phyloP scores from a whole-genome alignment of 2,888 invertebrate species.

The Cataglyphis livida region DNA sequence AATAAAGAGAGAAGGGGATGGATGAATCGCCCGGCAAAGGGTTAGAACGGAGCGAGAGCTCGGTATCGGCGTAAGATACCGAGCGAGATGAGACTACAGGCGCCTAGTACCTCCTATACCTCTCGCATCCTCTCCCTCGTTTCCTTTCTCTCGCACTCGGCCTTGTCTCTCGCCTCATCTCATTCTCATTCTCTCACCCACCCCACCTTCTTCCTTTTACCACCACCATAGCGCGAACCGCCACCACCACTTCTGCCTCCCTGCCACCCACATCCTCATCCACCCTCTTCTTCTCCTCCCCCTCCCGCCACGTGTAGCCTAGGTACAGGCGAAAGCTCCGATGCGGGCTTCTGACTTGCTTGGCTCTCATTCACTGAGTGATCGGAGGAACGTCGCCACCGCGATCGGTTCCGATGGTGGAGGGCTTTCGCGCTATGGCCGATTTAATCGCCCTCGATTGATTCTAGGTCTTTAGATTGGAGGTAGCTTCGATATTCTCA shows the following conservation, averaged over 20 bases:
- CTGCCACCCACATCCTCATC: conserved; percentile 75
- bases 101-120: conserved; percentile 72
- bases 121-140: conserved; percentile 55
- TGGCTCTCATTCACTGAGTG: conserved; percentile 81
- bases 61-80: conserved; percentile 80
- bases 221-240: conserved; percentile 62
- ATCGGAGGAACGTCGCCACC: conserved; percentile 67
- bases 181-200: conserved; percentile 76
- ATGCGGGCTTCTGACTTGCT: conserved; percentile 80
- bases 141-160: conserved; percentile 74
- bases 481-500: conserved; percentile 37
- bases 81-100: conserved; percentile 77
- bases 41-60: conserved; percentile 79
- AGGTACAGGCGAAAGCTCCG: conserved; percentile 73
- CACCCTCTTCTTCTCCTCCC: conserved; percentile 54
- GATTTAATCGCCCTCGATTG: conserved; percentile 57
- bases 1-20: conserved; percentile 87
- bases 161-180: conserved; percentile 75
- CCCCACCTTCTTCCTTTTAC: conserved; percentile 72
- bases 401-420: conserved; percentile 62
- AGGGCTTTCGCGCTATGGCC: conserved; percentile 49
- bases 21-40: conserved; percentile 83
- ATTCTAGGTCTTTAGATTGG: conserved; percentile 30
- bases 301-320: conserved; percentile 65
- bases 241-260: conserved; percentile 67